phyloP scores from a whole-genome alignment of 2,113 vertebrate species.

The Mionectes macconnelli region DNA sequence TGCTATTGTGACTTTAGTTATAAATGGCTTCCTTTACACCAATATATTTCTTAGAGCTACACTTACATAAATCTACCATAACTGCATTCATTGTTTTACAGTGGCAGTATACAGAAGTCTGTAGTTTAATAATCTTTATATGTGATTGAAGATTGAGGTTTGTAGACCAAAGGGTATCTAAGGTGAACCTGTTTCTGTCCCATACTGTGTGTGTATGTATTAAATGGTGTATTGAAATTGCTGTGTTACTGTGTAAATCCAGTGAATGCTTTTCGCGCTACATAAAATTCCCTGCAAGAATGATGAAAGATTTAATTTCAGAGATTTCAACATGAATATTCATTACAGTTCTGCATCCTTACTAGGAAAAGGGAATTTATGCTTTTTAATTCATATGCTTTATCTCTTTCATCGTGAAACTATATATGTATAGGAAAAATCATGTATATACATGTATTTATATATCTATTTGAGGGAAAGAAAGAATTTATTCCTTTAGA shows the following conservation, averaged over 20 bases:
- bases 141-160: neutral
- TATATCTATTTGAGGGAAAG: neutral
- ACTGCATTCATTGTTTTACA: neutral
- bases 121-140: neutral
- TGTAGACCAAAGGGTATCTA: neutral
- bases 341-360: neutral
- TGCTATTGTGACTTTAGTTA: neutral
- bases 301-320: neutral
- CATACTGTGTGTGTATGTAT: neutral
- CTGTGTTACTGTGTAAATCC: neutral
- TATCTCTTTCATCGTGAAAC: neutral
- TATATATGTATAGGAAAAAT: neutral
- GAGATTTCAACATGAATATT: neutral
- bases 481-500: neutral
- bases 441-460: fast-evolving
- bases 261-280: neutral
- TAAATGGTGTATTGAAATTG: neutral
- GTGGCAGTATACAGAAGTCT: neutral
- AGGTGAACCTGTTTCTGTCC: neutral
- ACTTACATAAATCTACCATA: neutral
- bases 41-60: neutral
- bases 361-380: neutral
- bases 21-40: neutral
- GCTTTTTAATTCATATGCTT: neutral
- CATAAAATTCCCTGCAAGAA: neutral